These are phyloP conservation scores for Aphidius ervi DNA, from an alignment of 1,140 invertebrate species.

Conservation along the genomic window DNA sequence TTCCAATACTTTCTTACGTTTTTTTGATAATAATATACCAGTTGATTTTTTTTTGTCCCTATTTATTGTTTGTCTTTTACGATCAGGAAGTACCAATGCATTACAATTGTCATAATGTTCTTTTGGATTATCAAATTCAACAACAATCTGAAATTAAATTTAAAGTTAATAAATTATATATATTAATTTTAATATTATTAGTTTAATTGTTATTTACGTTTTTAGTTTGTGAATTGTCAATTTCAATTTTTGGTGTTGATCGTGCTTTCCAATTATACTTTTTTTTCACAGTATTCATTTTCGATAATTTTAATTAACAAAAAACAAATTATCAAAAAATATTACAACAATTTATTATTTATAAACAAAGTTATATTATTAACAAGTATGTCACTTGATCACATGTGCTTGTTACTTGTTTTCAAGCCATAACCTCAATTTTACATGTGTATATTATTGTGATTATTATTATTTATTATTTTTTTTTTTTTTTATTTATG, in stretches of 20 bases:
- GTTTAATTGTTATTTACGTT: constrained; percentile 59
- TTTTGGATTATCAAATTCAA: constrained; percentile 60
- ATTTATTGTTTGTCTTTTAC: constrained; percentile 74
- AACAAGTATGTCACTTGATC: no score
- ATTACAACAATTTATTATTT: no score
- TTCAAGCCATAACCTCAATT: no score
- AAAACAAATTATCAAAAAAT: no score
- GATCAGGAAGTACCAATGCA: constrained; percentile 72
- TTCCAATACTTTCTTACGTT: constrained; percentile 79
- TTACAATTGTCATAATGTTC: constrained; percentile 72
- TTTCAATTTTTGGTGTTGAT: constrained; percentile 62
- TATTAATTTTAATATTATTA: constrained; percentile 40
- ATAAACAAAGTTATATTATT: no score
- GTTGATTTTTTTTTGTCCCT: constrained; percentile 55
- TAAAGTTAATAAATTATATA: constrained; percentile 17
- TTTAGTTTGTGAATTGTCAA: constrained; percentile 57
- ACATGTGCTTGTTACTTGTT: no score
- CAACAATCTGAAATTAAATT: constrained; percentile 54
- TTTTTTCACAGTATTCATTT: constrained; percentile 59
- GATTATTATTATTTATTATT: no score
- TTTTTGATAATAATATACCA: constrained; percentile 75
- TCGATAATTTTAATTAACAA: no score
- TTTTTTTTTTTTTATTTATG: no score
- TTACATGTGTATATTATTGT: no score
- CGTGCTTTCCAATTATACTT: constrained; percentile 75